Evolutionary conservation across 2,797 vertebrate genomes (phyloP).

Genomic region (Acanthurus lineatus): DNA sequence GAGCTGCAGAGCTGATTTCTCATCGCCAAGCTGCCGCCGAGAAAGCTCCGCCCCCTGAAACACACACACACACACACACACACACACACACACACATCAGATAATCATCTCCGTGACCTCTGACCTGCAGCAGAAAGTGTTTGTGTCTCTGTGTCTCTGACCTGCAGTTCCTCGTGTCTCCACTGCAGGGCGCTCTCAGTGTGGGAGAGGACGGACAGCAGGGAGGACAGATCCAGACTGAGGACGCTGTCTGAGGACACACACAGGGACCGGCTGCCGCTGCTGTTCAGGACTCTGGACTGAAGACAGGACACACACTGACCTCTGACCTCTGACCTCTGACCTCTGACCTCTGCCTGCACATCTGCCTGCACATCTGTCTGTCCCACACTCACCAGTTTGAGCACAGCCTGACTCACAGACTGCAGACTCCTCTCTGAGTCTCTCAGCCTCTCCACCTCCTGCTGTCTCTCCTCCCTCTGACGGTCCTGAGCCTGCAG

Average conservation of each 20-base stretch:
- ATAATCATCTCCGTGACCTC: background rate
- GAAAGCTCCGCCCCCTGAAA: conserved; percentile 63
- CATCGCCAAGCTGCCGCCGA: conserved; percentile 49
- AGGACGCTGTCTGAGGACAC: conserved; percentile 47
- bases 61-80: conserved; percentile 40
- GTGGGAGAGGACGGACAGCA: conserved; percentile 79
- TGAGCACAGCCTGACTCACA: conserved; percentile 69
- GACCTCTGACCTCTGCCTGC: background rate
- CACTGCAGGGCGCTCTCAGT: conserved; percentile 79
- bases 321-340: background rate
- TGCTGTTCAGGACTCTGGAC: conserved; percentile 71
- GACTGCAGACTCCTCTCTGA: conserved; percentile 72
- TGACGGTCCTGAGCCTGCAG: conserved; percentile 82
- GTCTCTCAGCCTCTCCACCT: conserved; percentile 82
- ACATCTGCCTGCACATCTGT: no score
- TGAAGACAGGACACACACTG: conserved; percentile 52
- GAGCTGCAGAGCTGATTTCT: conserved; percentile 51
- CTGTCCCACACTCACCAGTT: conserved; percentile 70
- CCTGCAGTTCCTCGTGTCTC: conserved; percentile 80
- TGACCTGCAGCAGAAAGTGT: background rate
- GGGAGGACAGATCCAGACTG: conserved; percentile 62
- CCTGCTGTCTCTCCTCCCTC: conserved; percentile 77
- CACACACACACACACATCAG: conserved; percentile 29
- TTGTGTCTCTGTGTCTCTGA: conserved; percentile 14
- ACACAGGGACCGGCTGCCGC: conserved; percentile 16